A percentile compares a stretch with the other conserved stretches of the same genome.
These are phyloP conservation scores for Ptilorrhoa leucosticta DNA, from an alignment of 2,113 vertebrate species.

Conservation along the genomic window DNA sequence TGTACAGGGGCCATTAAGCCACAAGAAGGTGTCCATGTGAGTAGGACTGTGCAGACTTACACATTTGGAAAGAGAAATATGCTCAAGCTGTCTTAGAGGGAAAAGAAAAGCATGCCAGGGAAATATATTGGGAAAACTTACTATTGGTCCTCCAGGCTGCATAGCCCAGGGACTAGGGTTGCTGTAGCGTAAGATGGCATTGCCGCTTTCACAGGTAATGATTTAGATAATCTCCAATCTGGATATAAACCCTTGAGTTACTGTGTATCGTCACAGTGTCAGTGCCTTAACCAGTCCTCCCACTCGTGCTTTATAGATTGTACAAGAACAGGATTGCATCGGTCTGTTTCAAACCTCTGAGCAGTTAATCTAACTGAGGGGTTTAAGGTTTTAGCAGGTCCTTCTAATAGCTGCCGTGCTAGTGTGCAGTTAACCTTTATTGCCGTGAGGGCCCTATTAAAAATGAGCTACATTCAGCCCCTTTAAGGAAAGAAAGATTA, in stretches of 20 bases:
- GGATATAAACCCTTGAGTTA: slow-evolving; percentile 3
- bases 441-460: slow-evolving; percentile 39
- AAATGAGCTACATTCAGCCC: slow-evolving; percentile 29
- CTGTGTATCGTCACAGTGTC: not conserved
- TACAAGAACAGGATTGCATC: not conserved
- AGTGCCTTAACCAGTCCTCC: not conserved
- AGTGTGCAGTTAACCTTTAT: slow-evolving; percentile 56
- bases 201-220: not conserved
- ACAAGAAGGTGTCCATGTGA: not conserved
- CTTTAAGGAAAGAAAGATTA: slow-evolving; percentile 31
- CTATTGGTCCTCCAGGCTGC: not conserved
- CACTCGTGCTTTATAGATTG: not conserved
- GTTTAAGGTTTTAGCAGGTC: slow-evolving; percentile 48
- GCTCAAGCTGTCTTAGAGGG: not conserved
- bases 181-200: not conserved
- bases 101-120: not conserved
- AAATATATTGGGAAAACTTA: not conserved
- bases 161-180: not conserved
- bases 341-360: not conserved
- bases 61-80: not conserved
- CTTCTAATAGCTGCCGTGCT: slow-evolving; percentile 9
- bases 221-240: slow-evolving; percentile 10
- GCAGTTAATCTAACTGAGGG: slow-evolving; percentile 48
- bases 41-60: not conserved
- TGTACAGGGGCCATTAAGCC: not conserved